Conservation (phyloP, 2,797 vertebrate species). For the Semotilus atromaculatus region DNA sequence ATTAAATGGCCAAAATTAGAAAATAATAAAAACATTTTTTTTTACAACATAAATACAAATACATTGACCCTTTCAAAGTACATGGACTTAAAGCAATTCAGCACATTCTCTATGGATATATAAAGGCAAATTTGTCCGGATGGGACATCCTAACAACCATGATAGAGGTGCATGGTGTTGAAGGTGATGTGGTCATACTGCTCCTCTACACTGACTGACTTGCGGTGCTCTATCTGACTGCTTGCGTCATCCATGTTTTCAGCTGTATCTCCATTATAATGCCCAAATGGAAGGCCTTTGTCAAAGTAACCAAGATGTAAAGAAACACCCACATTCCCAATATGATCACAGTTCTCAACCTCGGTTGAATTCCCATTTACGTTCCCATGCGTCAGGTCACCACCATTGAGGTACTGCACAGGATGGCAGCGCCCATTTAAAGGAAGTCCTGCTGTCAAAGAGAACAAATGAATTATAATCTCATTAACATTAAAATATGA, state of each 20-base stretch:
- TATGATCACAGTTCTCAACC: slow-evolving; percentile 13
- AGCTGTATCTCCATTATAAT: slow-evolving; percentile 84
- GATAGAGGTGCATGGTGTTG: slow-evolving; percentile 90
- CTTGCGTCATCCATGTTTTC: slow-evolving; percentile 84
- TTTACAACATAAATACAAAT: slow-evolving; percentile 13
- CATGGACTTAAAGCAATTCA: slow-evolving; percentile 10
- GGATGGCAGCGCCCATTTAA: slow-evolving; percentile 77
- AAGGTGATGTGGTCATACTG: slow-evolving; percentile 85
- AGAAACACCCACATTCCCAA: slow-evolving; percentile 19
- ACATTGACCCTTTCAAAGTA: slow-evolving; percentile 6
- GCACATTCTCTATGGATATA: slow-evolving; percentile 13
- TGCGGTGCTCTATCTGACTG: slow-evolving; percentile 90
- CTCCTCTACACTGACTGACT: slow-evolving; percentile 85
- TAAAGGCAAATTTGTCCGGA: slow-evolving; percentile 10
- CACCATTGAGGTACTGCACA: slow-evolving; percentile 72
- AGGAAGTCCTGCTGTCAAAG: slow-evolving; percentile 85
- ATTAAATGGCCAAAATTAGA: slow-evolving; percentile 19
- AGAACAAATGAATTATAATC: slow-evolving; percentile 68
- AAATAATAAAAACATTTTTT: not conserved
- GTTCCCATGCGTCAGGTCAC: slow-evolving; percentile 72
- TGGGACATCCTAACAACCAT: slow-evolving; percentile 81
- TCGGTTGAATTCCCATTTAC: slow-evolving; percentile 45
- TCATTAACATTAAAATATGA: slow-evolving; percentile 45
- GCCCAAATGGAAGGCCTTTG: slow-evolving; percentile 81
- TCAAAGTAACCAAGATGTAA: slow-evolving; percentile 66